Percentiles rank a stretch among this genome's conserved stretches.
These are phyloP conservation scores for Gymnoscopelus braueri DNA, from an alignment of 2,797 vertebrate species.

Conservation along the genomic window DNA sequence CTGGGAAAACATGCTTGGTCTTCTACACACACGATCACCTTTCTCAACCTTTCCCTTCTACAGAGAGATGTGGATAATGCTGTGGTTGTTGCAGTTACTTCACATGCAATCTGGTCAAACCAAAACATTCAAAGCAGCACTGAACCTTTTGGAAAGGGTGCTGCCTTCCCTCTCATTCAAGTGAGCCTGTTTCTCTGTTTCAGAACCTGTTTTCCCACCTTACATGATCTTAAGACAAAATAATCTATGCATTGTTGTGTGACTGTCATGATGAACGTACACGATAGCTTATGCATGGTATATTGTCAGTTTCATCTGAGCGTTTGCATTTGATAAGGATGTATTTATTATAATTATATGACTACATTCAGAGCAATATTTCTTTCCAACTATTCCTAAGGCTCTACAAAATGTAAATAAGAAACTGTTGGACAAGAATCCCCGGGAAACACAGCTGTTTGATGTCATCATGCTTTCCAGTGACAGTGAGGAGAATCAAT, in stretches of 20 bases:
- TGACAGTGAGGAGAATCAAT: constrained; percentile 66
- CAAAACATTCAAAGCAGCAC: constrained; percentile 53
- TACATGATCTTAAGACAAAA: no score
- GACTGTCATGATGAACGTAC: no score
- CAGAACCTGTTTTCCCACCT: not conserved
- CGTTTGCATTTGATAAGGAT: not conserved
- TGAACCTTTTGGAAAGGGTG: constrained; percentile 62
- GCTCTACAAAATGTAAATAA: constrained; percentile 73
- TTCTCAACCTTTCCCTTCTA: not conserved
- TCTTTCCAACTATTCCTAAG: constrained; percentile 41
- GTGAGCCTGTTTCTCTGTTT: constrained; percentile 27
- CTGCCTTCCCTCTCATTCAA: constrained; percentile 74
- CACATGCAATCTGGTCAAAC: constrained; percentile 69
- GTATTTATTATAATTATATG: not conserved
- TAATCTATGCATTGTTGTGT: no score
- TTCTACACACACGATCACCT: no score
- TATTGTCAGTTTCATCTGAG: not conserved
- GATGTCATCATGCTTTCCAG: constrained; percentile 77
- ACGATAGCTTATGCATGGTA: no score
- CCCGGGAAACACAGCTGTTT: constrained; percentile 70
- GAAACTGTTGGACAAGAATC: constrained; percentile 65
- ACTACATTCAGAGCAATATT: not conserved
- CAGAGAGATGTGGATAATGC: constrained; percentile 65
- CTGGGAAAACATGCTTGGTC: no score
- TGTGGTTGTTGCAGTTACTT: constrained; percentile 75